Evolutionary conservation across 2,797 vertebrate genomes (phyloP).

Genomic region (Anabas testudineus): DNA sequence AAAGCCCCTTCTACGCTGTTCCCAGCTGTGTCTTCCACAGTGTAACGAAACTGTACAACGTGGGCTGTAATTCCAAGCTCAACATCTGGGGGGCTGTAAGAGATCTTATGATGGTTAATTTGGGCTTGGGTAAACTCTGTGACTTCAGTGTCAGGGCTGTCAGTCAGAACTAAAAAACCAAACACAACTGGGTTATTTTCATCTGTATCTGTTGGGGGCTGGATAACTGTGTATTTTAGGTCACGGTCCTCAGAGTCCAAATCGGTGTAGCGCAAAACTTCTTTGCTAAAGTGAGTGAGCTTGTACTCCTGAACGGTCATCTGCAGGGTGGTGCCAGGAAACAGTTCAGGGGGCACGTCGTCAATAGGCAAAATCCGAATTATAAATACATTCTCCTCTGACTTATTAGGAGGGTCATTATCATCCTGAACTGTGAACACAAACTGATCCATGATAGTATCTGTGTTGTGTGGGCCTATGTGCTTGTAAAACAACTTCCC

Average conservation of each 20-base stretch:
- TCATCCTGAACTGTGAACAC: conserved; percentile 93
- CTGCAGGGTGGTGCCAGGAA: conserved; percentile 88
- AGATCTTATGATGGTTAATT: conserved; percentile 95
- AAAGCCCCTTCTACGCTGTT: conserved; percentile 90
- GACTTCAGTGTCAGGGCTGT: conserved; percentile 86
- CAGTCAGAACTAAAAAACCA: conserved; percentile 91
- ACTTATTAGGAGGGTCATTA: conserved; percentile 94
- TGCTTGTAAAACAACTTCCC: conserved; percentile 93
- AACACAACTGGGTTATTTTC: conserved; percentile 87
- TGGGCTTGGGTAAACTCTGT: conserved; percentile 96
- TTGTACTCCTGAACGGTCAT: conserved; percentile 93
- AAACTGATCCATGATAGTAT: conserved; percentile 89
- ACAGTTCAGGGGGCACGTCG: conserved; percentile 90
- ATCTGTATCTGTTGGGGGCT: conserved; percentile 90
- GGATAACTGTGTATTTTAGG: conserved; percentile 89
- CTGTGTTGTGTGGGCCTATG: conserved; percentile 88
- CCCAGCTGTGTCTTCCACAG: conserved; percentile 90
- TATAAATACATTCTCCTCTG: conserved; percentile 86
- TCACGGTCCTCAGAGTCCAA: conserved; percentile 94
- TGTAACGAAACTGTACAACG: conserved; percentile 92
- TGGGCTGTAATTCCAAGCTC: conserved; percentile 93
- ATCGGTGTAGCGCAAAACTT: conserved; percentile 92
- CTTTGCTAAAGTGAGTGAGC: conserved; percentile 89
- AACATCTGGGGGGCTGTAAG: conserved; percentile 89
- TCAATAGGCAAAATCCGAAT: conserved; percentile 91